These are phyloP conservation scores for Rhadina sibilatrix DNA, from an alignment of 2,113 vertebrate genomes.

Conservation along the genomic window DNA sequence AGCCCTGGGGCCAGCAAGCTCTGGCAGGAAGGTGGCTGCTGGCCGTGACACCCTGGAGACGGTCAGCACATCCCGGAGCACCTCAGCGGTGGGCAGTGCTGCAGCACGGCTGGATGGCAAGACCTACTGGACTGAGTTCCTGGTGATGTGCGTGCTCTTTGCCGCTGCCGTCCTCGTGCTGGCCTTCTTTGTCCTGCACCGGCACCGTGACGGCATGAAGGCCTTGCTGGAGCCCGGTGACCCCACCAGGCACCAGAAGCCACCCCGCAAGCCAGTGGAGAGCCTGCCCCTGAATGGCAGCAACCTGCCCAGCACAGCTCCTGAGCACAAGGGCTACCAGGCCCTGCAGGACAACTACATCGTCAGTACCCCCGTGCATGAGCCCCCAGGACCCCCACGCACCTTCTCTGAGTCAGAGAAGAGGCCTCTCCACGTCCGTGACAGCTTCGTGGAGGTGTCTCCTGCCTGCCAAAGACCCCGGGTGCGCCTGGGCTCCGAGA, in stretches of 20 bases:
- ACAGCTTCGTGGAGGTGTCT: constrained; percentile 89
- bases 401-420: constrained; percentile 86
- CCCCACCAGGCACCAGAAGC: constrained; percentile 81
- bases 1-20: rapidly evolving
- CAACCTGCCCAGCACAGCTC: constrained; percentile 60
- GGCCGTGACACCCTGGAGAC: not conserved
- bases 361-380: constrained; percentile 80
- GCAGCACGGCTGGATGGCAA: constrained; percentile 75
- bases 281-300: constrained; percentile 88
- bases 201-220: constrained; percentile 85
- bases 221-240: constrained; percentile 86
- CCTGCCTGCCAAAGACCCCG: constrained; percentile 85
- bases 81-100: constrained; percentile 23
- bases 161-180: constrained; percentile 76
- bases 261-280: constrained; percentile 79
- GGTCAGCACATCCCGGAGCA: constrained; percentile 74
- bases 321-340: constrained; percentile 94
- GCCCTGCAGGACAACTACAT: constrained; percentile 88
- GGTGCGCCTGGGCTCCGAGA: constrained; percentile 92
- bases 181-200: constrained; percentile 82
- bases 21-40: not conserved
- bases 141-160: constrained; percentile 87
- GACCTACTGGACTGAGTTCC: constrained; percentile 93
- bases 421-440: constrained; percentile 83
- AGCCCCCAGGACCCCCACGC: constrained; percentile 74